Evolutionary conservation across 2,888 invertebrate genomes (phyloP), one percentile per base, ranked within the genome.

Genomic region (Acrobasis consociella): DNA sequence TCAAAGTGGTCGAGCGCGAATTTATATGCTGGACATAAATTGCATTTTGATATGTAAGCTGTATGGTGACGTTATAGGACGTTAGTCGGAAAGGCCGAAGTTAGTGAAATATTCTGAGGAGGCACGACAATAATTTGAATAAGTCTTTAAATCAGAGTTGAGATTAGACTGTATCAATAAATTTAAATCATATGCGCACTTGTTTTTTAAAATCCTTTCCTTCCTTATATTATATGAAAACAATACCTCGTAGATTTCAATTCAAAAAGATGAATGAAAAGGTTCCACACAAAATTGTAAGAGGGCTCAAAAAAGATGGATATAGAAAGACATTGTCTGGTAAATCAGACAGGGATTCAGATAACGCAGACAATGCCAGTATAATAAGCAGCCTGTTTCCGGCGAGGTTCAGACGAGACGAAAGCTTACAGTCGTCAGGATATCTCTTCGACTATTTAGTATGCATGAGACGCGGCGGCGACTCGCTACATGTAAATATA

Each of bases 311-410:
- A 72, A 78, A 80, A 79, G 72, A n/a, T 75, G 71, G 69, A 69
- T 74, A 74, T 70, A 77, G 73, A 76, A 72, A 77, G 75, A 76
- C 78, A 82, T 78, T 82, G 81, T 82, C 80, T 80, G 76, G 76
- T 78, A 83, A 77, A 83, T 81, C 81, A 84, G 79, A 75, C 72
- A 77, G 78, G 62, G 62, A 82, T 82, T 76, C 76, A 80, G 84
- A 86, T 86, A 86, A 78, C 72, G 69, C 78, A 84, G 80, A 89
- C 87, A 88, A 89, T 85, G 80, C 72, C 70, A 72, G 78, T 82
- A 82, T 83, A 84, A 79, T 83, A 83, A 83, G 80, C 76, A 79
- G 78, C 74, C 77, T 72, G 84, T 85, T 87, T 90, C 90, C 89
- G 87, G 84, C 78, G 83, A 75, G 72, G 74, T 80, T 73, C 79